phyloP scores from a whole-genome alignment of 2,113 vertebrate species.

The Tinamus guttatus region DNA sequence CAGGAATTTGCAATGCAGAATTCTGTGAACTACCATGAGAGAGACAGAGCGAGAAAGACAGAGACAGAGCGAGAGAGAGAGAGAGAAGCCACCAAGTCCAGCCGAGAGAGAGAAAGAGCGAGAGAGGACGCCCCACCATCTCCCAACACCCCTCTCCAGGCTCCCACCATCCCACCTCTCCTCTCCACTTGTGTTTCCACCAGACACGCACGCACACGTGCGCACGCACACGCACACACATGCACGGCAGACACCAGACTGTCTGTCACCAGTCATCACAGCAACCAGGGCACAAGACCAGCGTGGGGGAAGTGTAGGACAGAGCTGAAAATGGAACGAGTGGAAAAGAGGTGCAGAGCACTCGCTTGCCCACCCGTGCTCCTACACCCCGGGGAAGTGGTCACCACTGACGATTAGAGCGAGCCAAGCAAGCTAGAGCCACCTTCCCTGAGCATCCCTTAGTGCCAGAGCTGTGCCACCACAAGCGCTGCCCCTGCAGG shows the following conservation, averaged over 20 bases:
- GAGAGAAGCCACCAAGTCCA: slow-evolving; percentile 55
- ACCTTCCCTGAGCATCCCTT: slow-evolving; percentile 52
- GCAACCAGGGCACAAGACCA: slow-evolving; percentile 39
- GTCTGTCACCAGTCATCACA: neutral
- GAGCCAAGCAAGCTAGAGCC: slow-evolving; percentile 70
- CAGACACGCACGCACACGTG: neutral
- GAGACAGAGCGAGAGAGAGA: neutral
- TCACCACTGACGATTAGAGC: slow-evolving; percentile 26
- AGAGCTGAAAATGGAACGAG: neutral
- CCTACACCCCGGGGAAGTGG: slow-evolving; percentile 32
- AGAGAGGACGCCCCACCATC: neutral
- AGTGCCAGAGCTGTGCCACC: slow-evolving; percentile 39
- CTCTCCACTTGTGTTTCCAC: slow-evolving; percentile 45
- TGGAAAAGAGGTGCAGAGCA: neutral
- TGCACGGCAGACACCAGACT: slow-evolving; percentile 41
- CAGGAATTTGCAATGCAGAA: slow-evolving; percentile 57
- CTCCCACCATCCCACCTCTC: slow-evolving; percentile 16
- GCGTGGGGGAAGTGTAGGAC: slow-evolving; percentile 2
- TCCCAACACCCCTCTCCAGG: neutral
- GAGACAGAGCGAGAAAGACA: neutral
- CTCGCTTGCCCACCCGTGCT: neutral
- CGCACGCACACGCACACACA: neutral
- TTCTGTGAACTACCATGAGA: slow-evolving; percentile 54
- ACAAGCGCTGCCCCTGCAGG: slow-evolving; percentile 55
- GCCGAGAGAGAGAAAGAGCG: neutral